These are phyloP conservation scores for Dilophus febrilis DNA, from an alignment of 2,888 invertebrate species.

Conservation along the genomic window DNA sequence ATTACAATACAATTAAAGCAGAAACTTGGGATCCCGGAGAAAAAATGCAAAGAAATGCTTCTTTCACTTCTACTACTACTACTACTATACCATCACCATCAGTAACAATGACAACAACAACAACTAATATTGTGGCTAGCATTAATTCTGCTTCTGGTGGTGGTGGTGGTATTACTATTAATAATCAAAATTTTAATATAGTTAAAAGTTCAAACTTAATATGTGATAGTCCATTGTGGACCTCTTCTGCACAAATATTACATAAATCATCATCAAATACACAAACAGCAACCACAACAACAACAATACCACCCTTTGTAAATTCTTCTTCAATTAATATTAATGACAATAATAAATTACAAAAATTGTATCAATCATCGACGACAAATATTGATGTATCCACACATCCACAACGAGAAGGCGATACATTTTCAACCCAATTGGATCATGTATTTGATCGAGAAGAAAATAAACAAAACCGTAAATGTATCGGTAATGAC, in stretches of 20 bases:
- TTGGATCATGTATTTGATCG: slow-evolving; percentile 54
- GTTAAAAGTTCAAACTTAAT: background rate
- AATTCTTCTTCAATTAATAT: background rate
- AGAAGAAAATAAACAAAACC: slow-evolving; percentile 33
- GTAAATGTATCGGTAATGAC: too few relatives aligned
- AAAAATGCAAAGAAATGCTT: background rate
- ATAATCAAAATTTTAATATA: background rate
- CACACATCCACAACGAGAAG: slow-evolving; percentile 24
- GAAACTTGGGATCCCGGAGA: slow-evolving; percentile 56
- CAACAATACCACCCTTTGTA: background rate
- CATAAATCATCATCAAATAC: slow-evolving; percentile 11
- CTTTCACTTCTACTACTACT: too few relatives aligned
- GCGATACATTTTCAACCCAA: slow-evolving; percentile 52
- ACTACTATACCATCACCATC: background rate
- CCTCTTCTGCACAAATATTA: slow-evolving; percentile 17
- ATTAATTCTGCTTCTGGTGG: too few relatives aligned
- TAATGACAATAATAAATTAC: too few relatives aligned
- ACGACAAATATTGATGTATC: slow-evolving; percentile 17
- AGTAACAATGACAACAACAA: slow-evolving; percentile 1
- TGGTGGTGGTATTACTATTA: too few relatives aligned
- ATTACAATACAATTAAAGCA: background rate
- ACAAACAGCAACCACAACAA: background rate
- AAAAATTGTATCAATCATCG: slow-evolving; percentile 18
- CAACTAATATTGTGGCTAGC: too few relatives aligned
- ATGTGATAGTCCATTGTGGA: slow-evolving; percentile 8